A percentile compares a stretch with the other conserved stretches of the same genome.
phyloP scores from a whole-genome alignment of 2,113 vertebrate genomes.

The Gobio gobio region DNA sequence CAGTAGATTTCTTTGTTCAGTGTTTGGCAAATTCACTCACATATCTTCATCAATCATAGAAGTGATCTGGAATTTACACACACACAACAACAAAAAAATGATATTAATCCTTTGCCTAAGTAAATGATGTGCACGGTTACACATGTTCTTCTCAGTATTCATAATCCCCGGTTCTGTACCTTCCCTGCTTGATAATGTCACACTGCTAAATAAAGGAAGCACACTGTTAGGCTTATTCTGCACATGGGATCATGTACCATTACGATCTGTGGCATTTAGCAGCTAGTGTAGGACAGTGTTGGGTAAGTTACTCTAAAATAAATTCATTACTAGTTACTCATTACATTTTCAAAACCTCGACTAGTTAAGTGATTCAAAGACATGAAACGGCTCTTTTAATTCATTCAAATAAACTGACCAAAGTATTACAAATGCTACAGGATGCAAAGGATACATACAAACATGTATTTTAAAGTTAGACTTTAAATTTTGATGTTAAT shows the following conservation, averaged over 20 bases:
- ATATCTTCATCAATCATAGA: constrained; percentile 78
- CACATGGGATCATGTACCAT: background rate
- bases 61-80: constrained; percentile 64
- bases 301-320: too few species aligned
- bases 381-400: too few species aligned
- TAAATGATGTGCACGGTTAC: constrained; percentile 47
- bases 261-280: constrained; percentile 6
- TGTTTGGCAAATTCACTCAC: constrained; percentile 67
- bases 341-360: too few species aligned
- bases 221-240: background rate
- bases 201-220: constrained; percentile 11
- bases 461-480: too few species aligned
- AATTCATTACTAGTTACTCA: too few species aligned
- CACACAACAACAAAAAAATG: constrained; percentile 59
- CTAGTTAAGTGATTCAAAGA: too few species aligned
- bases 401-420: too few species aligned
- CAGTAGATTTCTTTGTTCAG: constrained; percentile 68
- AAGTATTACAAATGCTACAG: too few species aligned
- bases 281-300: background rate
- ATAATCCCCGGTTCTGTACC: background rate
- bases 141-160: constrained; percentile 18
- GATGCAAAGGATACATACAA: too few species aligned
- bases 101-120: constrained; percentile 64
- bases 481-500: too few species aligned
- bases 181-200: constrained; percentile 34